Conservation (phyloP, 2,113 vertebrate species). For the Herpetotheres cachinnans region DNA sequence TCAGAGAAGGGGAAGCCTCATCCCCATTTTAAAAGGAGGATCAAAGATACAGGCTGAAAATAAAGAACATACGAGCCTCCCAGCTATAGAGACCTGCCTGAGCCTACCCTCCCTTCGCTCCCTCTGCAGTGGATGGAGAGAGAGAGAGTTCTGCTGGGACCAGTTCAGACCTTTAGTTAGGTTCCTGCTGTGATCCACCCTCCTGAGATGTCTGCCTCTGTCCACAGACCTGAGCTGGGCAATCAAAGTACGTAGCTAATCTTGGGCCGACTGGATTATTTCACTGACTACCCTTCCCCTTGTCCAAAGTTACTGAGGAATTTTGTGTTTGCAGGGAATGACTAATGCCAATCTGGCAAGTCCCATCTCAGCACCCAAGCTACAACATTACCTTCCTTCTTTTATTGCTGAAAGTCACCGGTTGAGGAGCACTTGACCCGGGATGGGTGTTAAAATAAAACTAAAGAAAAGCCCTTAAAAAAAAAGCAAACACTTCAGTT, state of each 20-base stretch:
- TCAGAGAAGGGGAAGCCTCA: background rate
- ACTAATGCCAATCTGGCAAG: background rate
- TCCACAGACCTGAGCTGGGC: background rate
- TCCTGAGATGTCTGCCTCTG: background rate
- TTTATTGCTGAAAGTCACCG: background rate
- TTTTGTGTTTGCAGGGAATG: background rate
- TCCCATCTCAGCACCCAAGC: background rate
- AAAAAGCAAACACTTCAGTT: background rate
- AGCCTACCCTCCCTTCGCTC: background rate
- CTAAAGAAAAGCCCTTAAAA: background rate
- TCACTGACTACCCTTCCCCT: background rate
- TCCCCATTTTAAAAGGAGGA: background rate
- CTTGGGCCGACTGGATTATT: background rate
- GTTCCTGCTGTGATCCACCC: background rate
- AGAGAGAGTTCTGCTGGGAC: background rate
- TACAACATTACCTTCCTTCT: background rate
- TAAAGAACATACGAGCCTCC: background rate
- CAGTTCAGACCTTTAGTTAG: background rate
- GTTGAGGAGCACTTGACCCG: background rate
- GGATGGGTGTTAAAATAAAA: background rate
- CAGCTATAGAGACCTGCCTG: background rate
- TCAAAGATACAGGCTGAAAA: background rate
- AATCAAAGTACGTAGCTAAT: background rate
- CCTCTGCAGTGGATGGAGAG: background rate
- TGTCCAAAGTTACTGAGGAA: background rate